These are phyloP conservation scores for Lutjanus argentimaculatus DNA, from an alignment of 2,797 vertebrate species.

Conservation along the genomic window DNA sequence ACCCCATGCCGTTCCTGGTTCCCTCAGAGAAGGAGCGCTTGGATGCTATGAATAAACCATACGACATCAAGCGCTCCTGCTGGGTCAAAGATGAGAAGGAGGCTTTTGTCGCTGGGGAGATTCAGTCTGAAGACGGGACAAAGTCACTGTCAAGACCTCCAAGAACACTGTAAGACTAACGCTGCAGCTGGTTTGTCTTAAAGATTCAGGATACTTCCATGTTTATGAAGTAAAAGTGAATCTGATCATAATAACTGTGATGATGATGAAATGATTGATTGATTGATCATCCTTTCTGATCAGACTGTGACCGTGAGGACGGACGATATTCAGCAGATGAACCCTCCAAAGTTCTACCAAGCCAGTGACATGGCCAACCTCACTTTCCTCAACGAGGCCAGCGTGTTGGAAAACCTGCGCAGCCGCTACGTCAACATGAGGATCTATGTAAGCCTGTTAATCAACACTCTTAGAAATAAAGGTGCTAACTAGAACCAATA, in stretches of 20 bases:
- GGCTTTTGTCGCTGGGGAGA: conserved; percentile 76
- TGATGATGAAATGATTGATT: neutral
- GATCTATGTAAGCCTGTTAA: conserved; percentile 75
- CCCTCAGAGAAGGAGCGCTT: conserved; percentile 78
- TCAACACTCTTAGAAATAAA: neutral
- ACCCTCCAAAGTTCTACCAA: conserved; percentile 81
- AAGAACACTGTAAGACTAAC: conserved; percentile 74
- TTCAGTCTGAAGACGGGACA: conserved; percentile 83
- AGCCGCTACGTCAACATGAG: conserved; percentile 76
- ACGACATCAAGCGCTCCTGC: conserved; percentile 83
- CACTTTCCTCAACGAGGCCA: conserved; percentile 85
- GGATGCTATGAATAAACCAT: conserved; percentile 78
- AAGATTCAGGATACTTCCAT: neutral
- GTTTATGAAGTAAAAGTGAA: neutral
- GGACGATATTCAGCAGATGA: conserved; percentile 83
- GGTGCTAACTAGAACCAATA: no score
- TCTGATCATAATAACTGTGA: neutral
- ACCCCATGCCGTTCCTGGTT: conserved; percentile 80
- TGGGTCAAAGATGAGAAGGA: conserved; percentile 83
- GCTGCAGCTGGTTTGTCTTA: neutral
- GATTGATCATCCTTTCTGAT: neutral
- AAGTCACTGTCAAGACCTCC: conserved; percentile 78
- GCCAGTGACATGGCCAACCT: conserved; percentile 78
- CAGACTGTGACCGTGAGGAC: conserved; percentile 78
- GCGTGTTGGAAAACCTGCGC: conserved; percentile 75